phyloP scores from a whole-genome alignment of 2,797 vertebrate species.

The Sphaeramia orbicularis region DNA sequence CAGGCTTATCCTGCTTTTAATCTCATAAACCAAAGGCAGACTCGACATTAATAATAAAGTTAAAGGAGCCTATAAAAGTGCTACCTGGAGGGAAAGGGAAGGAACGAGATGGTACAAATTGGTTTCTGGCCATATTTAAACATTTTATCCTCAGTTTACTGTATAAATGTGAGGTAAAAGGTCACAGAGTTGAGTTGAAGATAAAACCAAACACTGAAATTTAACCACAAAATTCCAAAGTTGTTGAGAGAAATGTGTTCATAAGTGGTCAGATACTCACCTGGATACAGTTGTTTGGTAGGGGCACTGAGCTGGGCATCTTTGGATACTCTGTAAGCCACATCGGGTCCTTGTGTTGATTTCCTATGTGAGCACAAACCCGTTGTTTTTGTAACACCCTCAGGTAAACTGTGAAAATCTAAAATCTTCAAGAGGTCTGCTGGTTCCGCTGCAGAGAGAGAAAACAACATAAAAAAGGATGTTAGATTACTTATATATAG shows the following conservation, averaged over 20 bases:
- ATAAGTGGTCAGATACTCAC: slow-evolving; percentile 51
- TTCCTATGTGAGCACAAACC: slow-evolving; percentile 92
- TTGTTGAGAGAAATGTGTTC: background rate
- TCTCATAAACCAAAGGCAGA: slow-evolving; percentile 22
- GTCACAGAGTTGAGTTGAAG: slow-evolving; percentile 10
- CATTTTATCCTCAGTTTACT: slow-evolving; percentile 32
- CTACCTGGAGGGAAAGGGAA: slow-evolving; percentile 8
- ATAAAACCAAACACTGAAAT: no score
- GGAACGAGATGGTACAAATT: slow-evolving; percentile 29
- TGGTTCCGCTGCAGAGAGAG: slow-evolving; percentile 87
- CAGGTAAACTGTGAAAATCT: slow-evolving; percentile 97
- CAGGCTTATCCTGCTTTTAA: background rate
- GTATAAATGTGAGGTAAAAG: slow-evolving; percentile 12
- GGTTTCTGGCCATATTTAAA: slow-evolving; percentile 38
- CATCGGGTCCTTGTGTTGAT: slow-evolving; percentile 92
- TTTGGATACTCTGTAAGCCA: slow-evolving; percentile 94
- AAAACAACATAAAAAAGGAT: slow-evolving; percentile 5
- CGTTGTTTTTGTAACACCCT: slow-evolving; percentile 93
- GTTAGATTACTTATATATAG: slow-evolving; percentile 16
- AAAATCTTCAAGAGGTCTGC: slow-evolving; percentile 98
- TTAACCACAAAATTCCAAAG: no score
- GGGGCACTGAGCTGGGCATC: slow-evolving; percentile 96
- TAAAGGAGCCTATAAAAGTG: slow-evolving; percentile 43
- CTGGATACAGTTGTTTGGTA: slow-evolving; percentile 95
- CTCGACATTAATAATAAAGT: slow-evolving; percentile 43